Conservation (phyloP, 2,797 vertebrate genomes). For the Xerus rutilus region DNA sequence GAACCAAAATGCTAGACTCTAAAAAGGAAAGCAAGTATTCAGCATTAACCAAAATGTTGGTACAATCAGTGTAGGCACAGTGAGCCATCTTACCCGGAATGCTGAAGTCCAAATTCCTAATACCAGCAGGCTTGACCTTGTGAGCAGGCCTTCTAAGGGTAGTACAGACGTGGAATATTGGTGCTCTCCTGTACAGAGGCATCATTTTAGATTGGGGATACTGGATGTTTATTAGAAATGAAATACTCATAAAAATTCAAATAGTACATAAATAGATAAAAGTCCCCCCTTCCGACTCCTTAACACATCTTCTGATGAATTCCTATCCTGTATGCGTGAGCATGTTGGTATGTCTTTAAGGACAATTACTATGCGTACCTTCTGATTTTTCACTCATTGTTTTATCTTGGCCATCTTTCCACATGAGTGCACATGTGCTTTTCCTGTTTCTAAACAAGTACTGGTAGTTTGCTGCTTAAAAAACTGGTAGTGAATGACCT, state of each 20-base stretch:
- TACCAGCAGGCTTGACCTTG: background rate
- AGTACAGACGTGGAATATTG: background rate
- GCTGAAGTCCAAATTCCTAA: background rate
- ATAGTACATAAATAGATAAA: background rate
- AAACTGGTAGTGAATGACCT: background rate
- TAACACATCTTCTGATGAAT: background rate
- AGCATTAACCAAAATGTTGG: background rate
- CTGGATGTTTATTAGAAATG: slow-evolving; percentile 41
- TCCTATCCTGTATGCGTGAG: background rate
- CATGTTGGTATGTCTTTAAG: background rate
- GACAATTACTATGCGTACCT: background rate
- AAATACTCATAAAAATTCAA: slow-evolving; percentile 35
- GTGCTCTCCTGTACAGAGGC: background rate
- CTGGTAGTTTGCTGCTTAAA: background rate
- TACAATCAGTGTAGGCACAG: background rate
- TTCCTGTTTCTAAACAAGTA: background rate
- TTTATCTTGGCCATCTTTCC: background rate
- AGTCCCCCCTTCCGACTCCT: background rate
- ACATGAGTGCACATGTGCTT: background rate
- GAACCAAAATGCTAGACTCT: background rate
- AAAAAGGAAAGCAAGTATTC: background rate
- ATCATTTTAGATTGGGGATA: background rate
- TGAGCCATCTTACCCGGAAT: background rate
- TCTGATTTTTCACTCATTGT: background rate
- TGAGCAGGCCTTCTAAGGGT: background rate